phyloP scores from a whole-genome alignment of 2,888 invertebrate genomes.

The Exephanes ischioxanthus region DNA sequence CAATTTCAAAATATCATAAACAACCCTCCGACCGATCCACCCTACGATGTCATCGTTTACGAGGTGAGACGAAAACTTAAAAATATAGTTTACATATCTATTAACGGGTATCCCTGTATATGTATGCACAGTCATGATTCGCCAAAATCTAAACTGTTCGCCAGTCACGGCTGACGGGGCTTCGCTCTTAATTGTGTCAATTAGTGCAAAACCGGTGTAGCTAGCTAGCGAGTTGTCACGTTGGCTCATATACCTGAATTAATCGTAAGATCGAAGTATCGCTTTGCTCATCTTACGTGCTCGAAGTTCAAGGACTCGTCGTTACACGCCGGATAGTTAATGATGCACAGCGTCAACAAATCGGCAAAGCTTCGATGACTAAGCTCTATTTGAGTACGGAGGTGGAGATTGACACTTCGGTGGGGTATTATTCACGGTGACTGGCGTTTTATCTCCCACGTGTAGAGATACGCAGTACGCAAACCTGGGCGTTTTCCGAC shows the following conservation, averaged over 20 bases:
- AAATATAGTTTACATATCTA: background rate
- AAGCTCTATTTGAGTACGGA: background rate
- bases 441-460: conserved; percentile 1
- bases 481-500: no score
- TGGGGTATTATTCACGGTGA: background rate
- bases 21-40: conserved; percentile 72
- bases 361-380: background rate
- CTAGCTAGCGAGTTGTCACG: background rate
- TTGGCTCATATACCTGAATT: background rate
- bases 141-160: background rate
- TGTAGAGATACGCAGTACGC: background rate
- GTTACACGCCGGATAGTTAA: background rate
- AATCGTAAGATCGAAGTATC: background rate
- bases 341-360: background rate
- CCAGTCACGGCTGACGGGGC: background rate
- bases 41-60: conserved; percentile 74
- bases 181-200: conserved; percentile 11
- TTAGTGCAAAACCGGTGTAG: conserved; percentile 53
- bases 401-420: background rate
- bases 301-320: conserved; percentile 33
- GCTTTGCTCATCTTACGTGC: background rate
- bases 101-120: background rate
- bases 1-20: conserved; percentile 70
- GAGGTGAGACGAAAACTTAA: conserved; percentile 71
- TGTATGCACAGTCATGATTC: conserved; percentile 14